Conservation (phyloP, 2,888 invertebrate genomes). For the Cheilosia impressa region DNA sequence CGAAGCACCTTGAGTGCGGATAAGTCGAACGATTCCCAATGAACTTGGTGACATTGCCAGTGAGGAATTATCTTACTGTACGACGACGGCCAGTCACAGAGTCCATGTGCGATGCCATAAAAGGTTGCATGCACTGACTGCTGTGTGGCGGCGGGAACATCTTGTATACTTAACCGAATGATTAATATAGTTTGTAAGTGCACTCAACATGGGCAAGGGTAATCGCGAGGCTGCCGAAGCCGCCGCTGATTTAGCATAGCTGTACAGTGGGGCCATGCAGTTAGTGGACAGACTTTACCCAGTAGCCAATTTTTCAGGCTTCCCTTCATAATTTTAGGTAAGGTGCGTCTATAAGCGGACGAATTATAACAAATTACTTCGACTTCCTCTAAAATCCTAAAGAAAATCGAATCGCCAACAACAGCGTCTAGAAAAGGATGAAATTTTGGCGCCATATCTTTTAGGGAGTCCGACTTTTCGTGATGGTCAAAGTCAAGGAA, state of each 20-base stretch:
- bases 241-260: constrained; percentile 6
- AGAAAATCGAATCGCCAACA: no score
- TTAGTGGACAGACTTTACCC: background rate
- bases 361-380: no score
- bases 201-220: constrained; percentile 52
- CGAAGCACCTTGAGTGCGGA: constrained; percentile 7
- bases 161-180: constrained; percentile 39
- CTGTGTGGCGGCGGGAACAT: constrained; percentile 46
- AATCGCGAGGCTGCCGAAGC: constrained; percentile 1
- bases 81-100: background rate
- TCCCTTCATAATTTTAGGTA: no score
- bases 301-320: no score
- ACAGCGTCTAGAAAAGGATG: no score
- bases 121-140: constrained; percentile 63
- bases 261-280: constrained; percentile 26
- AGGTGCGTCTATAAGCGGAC: no score
- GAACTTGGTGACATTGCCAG: constrained; percentile 41
- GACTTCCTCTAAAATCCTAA: no score
- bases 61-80: constrained; percentile 5
- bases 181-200: constrained; percentile 53
- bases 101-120: constrained; percentile 45
- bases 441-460: no score
- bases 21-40: constrained; percentile 13
- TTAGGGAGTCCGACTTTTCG: no score
- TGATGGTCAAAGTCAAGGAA: no score